These are phyloP conservation scores for Cyanoliseus patagonus DNA, from an alignment of 2,113 vertebrate species.

Conservation along the genomic window DNA sequence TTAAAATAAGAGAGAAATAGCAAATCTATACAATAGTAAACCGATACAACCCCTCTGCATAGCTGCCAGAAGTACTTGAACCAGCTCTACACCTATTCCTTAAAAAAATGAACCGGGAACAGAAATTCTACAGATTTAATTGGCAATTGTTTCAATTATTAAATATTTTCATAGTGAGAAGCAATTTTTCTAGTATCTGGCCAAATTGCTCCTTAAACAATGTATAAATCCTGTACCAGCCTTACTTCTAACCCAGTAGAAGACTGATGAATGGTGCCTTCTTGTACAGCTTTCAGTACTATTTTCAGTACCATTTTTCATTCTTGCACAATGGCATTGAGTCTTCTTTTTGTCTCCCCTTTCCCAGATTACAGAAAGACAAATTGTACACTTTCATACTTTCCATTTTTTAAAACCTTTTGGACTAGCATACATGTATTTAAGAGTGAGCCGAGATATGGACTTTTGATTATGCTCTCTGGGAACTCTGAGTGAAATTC, in stretches of 20 bases:
- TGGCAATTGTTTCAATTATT: neutral
- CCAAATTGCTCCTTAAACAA: neutral
- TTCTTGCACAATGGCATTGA: neutral
- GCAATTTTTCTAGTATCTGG: neutral
- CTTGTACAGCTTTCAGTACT: neutral
- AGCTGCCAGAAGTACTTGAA: neutral
- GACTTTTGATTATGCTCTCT: neutral
- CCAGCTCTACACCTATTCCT: neutral
- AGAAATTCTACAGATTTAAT: neutral
- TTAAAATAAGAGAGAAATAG: neutral
- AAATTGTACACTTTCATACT: neutral
- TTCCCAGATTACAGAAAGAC: neutral
- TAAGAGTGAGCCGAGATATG: neutral
- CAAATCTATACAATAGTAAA: neutral
- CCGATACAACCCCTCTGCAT: neutral
- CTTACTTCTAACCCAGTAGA: neutral
- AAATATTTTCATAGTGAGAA: neutral
- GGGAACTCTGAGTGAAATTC: neutral
- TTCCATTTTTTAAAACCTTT: neutral
- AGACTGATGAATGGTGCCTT: neutral
- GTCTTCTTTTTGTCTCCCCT: neutral
- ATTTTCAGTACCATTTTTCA: neutral
- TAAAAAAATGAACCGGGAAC: neutral
- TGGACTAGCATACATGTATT: neutral
- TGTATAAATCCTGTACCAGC: neutral